Percentiles rank a stretch among this genome's conserved stretches.
Conservation (phyloP, 1,140 invertebrate species). For the Hycleus phaleratus region DNA sequence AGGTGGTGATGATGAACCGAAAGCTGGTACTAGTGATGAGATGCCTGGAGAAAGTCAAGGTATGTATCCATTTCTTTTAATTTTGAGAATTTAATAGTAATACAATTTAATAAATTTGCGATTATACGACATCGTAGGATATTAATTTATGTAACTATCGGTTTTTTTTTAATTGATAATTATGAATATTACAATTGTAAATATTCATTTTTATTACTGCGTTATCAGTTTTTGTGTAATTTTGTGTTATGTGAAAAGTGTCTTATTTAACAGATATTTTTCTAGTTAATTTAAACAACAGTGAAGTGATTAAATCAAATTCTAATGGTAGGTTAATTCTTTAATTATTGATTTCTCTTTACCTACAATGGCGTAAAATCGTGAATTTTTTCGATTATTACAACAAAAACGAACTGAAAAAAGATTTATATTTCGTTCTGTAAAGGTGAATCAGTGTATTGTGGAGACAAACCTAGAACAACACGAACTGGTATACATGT, state of each 20-base stretch:
- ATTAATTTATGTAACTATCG: background rate
- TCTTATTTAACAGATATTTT: too few relatives aligned
- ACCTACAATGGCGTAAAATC: constrained; percentile 13
- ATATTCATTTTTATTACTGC: background rate
- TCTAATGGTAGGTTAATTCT: constrained; percentile 7
- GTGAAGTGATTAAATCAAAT: too few relatives aligned
- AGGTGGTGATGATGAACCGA: constrained; percentile 31
- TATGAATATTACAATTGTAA: background rate
- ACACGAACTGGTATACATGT: constrained; percentile 7
- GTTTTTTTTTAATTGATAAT: background rate
- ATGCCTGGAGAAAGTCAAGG: constrained; percentile 36
- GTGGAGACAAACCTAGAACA: too few relatives aligned
- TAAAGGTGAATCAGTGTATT: too few relatives aligned
- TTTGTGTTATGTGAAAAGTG: background rate
- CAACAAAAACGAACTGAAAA: background rate
- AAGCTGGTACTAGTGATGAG: constrained; percentile 33
- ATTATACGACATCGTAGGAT: constrained; percentile 13
- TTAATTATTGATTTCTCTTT: background rate
- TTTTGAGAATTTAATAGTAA: too few relatives aligned
- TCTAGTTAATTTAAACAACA: too few relatives aligned
- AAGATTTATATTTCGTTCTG: background rate
- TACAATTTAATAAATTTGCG: background rate
- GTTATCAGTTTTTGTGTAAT: background rate
- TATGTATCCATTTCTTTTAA: constrained; percentile 19
- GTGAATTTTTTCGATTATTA: background rate